Conservation (phyloP, 2,888 invertebrate genomes). For the Epistrophella euchroma region DNA sequence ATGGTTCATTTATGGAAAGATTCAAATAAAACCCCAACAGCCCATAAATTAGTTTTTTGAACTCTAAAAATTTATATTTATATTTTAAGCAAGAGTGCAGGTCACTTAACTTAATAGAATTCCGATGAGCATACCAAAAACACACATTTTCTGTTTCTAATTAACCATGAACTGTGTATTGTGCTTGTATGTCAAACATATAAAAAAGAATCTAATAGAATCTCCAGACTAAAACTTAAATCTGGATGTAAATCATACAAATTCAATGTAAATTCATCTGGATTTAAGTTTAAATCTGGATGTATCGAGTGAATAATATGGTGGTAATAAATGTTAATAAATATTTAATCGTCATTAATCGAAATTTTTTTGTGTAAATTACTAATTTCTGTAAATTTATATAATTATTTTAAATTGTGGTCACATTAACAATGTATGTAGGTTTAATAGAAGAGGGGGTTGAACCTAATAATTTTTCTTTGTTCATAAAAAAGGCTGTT, state of each 20-base stretch:
- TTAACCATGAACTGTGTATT: conserved; percentile 2
- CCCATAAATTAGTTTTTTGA: background rate
- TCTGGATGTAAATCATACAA: too few relatives aligned
- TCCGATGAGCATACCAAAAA: background rate
- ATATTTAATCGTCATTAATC: background rate
- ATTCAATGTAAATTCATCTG: too few relatives aligned
- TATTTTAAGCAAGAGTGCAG: conserved; percentile 7
- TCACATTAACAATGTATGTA: background rate
- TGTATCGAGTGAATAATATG: too few relatives aligned
- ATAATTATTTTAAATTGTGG: background rate
- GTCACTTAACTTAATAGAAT: background rate
- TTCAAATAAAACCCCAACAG: conserved; percentile 85
- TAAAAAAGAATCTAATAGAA: too few relatives aligned
- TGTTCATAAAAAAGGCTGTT: conserved; percentile 19
- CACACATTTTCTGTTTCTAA: background rate
- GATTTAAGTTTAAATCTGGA: too few relatives aligned
- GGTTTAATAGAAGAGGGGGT: background rate
- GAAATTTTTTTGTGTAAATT: background rate
- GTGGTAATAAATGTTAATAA: conserved; percentile 5
- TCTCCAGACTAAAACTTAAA: too few relatives aligned
- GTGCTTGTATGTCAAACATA: conserved; percentile 13
- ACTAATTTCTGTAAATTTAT: background rate
- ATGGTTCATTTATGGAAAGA: conserved; percentile 90
- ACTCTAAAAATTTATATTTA: background rate
- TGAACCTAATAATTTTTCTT: background rate